A percentile compares a stretch with the other conserved stretches of the same genome.
phyloP scores from a whole-genome alignment of 2,888 invertebrate genomes.

The Apotomis betuletana region DNA sequence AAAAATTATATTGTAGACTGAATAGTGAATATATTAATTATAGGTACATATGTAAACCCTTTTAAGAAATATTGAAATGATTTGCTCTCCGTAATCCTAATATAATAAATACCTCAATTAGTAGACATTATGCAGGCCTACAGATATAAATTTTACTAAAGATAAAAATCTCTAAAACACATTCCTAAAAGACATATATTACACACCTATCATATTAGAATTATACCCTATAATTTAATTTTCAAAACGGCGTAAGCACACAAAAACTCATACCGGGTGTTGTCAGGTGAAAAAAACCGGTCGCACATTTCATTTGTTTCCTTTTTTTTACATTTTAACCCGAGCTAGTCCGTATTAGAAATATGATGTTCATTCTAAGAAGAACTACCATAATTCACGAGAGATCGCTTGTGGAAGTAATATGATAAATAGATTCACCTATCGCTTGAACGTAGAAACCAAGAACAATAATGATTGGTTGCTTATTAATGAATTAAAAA shows the following conservation, averaged over 20 bases:
- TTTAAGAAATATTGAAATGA: background rate
- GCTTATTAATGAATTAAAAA: constrained; percentile 13
- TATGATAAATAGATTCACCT: constrained; percentile 37
- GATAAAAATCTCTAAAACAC: constrained; percentile 70
- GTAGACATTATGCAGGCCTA: constrained; percentile 39
- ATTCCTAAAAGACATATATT: constrained; percentile 71
- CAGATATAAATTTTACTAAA: constrained; percentile 63
- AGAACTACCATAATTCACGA: constrained; percentile 66
- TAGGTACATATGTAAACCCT: background rate
- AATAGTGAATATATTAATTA: too few species aligned
- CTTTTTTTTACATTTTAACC: constrained; percentile 64
- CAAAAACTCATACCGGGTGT: constrained; percentile 75
- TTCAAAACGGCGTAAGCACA: constrained; percentile 68
- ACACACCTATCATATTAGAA: constrained; percentile 82
- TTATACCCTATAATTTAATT: constrained; percentile 83
- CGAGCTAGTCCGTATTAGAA: constrained; percentile 64
- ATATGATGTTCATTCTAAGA: constrained; percentile 70
- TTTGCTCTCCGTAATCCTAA: background rate
- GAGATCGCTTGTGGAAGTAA: constrained; percentile 47
- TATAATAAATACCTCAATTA: constrained; percentile 18
- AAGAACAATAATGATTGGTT: constrained; percentile 17
- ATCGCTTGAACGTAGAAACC: constrained; percentile 20
- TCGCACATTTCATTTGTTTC: constrained; percentile 73
- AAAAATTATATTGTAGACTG: too few species aligned
- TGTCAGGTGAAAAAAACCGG: constrained; percentile 76